Evolutionary conservation across 2,888 invertebrate genomes (phyloP).

Genomic region (Falcaria lacertinaria): DNA sequence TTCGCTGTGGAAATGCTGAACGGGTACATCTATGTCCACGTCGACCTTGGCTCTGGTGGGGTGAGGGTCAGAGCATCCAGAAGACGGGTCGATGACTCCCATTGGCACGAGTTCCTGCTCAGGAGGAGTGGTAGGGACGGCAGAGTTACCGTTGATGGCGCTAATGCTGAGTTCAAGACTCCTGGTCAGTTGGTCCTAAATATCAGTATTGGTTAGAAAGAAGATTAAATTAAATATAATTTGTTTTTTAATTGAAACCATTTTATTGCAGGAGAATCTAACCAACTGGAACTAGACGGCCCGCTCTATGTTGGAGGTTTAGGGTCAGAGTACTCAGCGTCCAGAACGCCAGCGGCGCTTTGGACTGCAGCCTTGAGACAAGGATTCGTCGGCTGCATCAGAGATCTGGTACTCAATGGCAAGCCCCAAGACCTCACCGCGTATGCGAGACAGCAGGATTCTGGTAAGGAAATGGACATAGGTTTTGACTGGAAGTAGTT

Average conservation of each 20-base stretch:
- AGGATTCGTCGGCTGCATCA: conserved; percentile 96
- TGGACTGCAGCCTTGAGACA: conserved; percentile 94
- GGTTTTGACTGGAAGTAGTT: too few relatives aligned
- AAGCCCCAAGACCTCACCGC: conserved; percentile 93
- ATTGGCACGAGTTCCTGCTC: conserved; percentile 94
- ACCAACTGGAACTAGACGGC: conserved; percentile 92
- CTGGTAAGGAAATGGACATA: too few relatives aligned
- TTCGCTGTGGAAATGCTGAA: conserved; percentile 96
- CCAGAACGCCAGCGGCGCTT: conserved; percentile 89
- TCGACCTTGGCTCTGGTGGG: conserved; percentile 95
- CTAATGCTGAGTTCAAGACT: conserved; percentile 92
- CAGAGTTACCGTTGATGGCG: conserved; percentile 92
- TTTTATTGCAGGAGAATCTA: conserved; percentile 85
- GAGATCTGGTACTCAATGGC: conserved; percentile 93
- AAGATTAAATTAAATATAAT: too few relatives aligned
- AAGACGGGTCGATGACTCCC: conserved; percentile 91
- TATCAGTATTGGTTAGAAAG: too few relatives aligned
- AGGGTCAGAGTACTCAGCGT: conserved; percentile 88
- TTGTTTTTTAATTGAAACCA: too few relatives aligned
- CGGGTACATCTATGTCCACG: conserved; percentile 94
- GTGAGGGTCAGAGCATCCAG: conserved; percentile 91
- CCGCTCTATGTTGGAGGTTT: conserved; percentile 94
- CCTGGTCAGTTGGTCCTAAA: conserved; percentile 79
- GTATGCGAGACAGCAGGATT: conserved; percentile 93
- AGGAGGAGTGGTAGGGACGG: conserved; percentile 91